Evolutionary conservation across 1,140 invertebrate species (phyloP), one percentile per base, ranked within the genome.

Genomic region (Parasteatoda tepidariorum): DNA sequence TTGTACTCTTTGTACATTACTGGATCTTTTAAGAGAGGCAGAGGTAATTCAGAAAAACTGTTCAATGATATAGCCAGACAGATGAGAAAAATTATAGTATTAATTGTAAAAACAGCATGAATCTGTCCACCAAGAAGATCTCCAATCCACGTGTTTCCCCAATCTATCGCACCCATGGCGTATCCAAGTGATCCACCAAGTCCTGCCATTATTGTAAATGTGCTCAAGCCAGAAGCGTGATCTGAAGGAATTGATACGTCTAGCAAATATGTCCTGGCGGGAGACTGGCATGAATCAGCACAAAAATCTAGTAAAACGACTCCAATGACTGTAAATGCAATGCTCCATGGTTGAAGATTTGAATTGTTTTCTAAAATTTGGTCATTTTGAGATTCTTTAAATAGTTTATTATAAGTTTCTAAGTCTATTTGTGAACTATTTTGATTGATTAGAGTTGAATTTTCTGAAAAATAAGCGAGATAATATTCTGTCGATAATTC

Each of bases 151-250:
- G 94, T 96, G 59, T 91, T 92, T 87, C 97, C 95, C 97, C 97
- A 99, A 88, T 98, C 94, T 31, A 98, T 94, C 0, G 95, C 96
- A n/a, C 97, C 96, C 85, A 98, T 91, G 3, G 94, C 93, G 88
- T 98, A 98, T 0, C 97, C 97, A 88, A 98, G 92, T 86, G 95
- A 95, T 15, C 97, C 97, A 9, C 97, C 97, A 0, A 98, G 89
- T 0, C 97, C 97, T 1, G 97, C 97, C 96, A 98, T 97, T 81
- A 98, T 93, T 0, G 96, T 98, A 86, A 99, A 98, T 2, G 96
- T 97, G 84, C 96, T 97, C 2, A 99, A 89, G 0, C 97, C 97
- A 85, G 92, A 92, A 0, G 96, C 94, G 87, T 98, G 97, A 88
- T 98, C 97, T 90, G 97, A 96, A 93, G 95, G 94, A 85, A 96